A percentile compares a stretch with the other conserved stretches of the same genome.
These are phyloP conservation scores for Lethrus apterus DNA, from an alignment of 1,140 invertebrate genomes.

Conservation along the genomic window DNA sequence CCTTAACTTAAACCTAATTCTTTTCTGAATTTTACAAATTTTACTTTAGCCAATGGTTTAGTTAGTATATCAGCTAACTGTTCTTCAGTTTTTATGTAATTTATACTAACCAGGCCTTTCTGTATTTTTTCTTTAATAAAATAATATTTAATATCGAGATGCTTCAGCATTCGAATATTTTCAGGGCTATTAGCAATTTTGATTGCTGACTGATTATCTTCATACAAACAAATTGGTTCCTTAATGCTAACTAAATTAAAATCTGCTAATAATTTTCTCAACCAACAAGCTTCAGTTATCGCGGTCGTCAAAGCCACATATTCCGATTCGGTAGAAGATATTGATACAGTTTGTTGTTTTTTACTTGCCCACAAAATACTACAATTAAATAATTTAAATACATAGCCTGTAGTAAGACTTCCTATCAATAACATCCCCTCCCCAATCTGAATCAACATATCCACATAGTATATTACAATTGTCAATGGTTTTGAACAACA, in stretches of 20 bases:
- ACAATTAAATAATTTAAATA: slow-evolving; percentile 32
- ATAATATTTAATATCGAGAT: slow-evolving; percentile 27
- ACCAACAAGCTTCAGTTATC: slow-evolving; percentile 36
- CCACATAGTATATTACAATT: slow-evolving; percentile 24
- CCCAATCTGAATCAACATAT: slow-evolving; percentile 36
- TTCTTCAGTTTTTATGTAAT: slow-evolving; percentile 20
- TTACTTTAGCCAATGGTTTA: too few species aligned
- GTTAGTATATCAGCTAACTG: slow-evolving; percentile 8
- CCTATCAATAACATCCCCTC: slow-evolving; percentile 23
- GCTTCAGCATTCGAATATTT: slow-evolving; percentile 23
- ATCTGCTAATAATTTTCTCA: slow-evolving; percentile 31
- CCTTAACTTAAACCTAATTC: too few species aligned
- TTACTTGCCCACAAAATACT: slow-evolving; percentile 37
- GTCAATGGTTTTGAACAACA: slow-evolving; percentile 9
- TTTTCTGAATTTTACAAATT: too few species aligned
- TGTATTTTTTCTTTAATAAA: slow-evolving; percentile 25
- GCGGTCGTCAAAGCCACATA: slow-evolving; percentile 41
- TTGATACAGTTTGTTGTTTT: slow-evolving; percentile 36
- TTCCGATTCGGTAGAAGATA: slow-evolving; percentile 43
- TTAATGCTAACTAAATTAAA: slow-evolving; percentile 15
- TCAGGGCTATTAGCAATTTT: slow-evolving; percentile 14
- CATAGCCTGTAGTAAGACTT: slow-evolving; percentile 32
- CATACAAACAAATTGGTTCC: slow-evolving; percentile 9
- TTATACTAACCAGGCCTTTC: slow-evolving; percentile 19
- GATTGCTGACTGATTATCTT: slow-evolving; percentile 19